Base-by-base conservation (phyloP, 2,888 invertebrate species). In the Smittia sp. region DNA sequence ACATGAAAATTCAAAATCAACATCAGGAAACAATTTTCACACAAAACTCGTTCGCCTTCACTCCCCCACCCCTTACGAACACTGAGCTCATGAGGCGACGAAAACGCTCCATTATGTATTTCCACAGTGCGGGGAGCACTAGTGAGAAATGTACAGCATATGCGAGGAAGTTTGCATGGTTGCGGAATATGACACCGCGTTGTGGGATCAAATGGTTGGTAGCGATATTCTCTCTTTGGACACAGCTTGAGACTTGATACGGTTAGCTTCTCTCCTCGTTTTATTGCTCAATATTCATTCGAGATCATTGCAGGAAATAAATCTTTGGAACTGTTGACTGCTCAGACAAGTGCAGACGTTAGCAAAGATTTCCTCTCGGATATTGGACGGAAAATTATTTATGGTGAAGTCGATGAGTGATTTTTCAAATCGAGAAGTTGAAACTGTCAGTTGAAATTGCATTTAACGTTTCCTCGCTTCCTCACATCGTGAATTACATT, bases 21-120 rank as follows among this genome's bases (percentile, higher is more conserved):
- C 72, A 62, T 72, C 25, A 38, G 58, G 72, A 72, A 72, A 39
- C 72, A 72, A 72, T 62, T 72, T 72, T 72, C 72, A 72, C 72
- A 72, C 72, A 72, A 54, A 72, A 72, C 32, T 22, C n/a, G 15
- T 32, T 39, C 41, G 52, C 54, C 15, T 15, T 46, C 52, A n/a
- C 27, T 18, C 52, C 24, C 18, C 0, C 7, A 18, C 1, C 24
- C 4, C 18, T 46, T 68, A 1, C 20, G 20, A 24, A 32, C 9
- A 32, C 20, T 41, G 39, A 39, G 39, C n/a, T 13, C 39, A 22
- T 68, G 62, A 62, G 72, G 72, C 62, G 72, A 72, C 39, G 72
- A 72, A 38, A 54, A 46, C 15, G 46, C 52, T 62, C 54, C 38
- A 72, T 72, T 72, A 54, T 54, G 69, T 54, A 67, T 39, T 13